Percentiles rank a stretch among this genome's conserved stretches.
Conservation (phyloP, 1,140 invertebrate species). For the Calosoma granatense region DNA sequence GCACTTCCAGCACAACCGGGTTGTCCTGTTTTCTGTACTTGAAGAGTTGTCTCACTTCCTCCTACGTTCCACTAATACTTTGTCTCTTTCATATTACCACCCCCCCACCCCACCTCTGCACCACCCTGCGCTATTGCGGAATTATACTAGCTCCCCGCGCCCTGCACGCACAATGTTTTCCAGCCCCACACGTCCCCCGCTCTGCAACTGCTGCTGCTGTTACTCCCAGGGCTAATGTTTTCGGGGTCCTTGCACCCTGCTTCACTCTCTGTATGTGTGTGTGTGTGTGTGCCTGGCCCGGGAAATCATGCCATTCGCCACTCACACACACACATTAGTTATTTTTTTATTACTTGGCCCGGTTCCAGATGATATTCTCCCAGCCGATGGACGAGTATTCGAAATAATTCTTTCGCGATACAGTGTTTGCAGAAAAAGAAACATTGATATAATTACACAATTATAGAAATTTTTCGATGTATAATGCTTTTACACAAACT, state of each 20-base stretch:
- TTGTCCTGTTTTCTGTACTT: background rate
- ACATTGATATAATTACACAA: no score
- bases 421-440: no score
- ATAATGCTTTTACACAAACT: no score
- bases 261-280: no score
- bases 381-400: no score
- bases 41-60: background rate
- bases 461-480: no score
- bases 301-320: no score
- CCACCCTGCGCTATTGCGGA: background rate
- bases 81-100: background rate
- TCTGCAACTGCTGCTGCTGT: background rate
- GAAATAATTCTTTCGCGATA: no score
- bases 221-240: background rate
- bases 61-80: background rate
- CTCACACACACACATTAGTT: no score
- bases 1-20: background rate
- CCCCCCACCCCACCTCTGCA: background rate
- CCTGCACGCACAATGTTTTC: background rate
- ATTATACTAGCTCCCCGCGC: background rate
- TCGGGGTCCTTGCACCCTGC: background rate
- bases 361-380: no score
- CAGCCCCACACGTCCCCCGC: background rate
- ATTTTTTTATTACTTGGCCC: no score
- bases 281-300: no score